Conservation (phyloP, 2,888 invertebrate species). For the Leucania comma region DNA sequence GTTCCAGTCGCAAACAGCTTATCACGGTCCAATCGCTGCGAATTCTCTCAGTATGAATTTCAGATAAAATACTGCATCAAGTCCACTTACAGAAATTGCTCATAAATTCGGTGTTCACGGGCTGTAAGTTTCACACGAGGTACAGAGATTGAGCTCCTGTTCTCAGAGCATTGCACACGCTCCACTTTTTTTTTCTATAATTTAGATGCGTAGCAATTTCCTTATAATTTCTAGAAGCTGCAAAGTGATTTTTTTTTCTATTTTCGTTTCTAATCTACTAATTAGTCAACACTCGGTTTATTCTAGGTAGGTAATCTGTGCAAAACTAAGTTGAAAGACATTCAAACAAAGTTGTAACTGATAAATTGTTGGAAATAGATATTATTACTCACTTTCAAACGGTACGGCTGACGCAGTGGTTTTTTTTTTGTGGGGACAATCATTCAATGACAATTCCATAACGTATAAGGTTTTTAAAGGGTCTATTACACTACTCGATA, state of each 20-base stretch:
- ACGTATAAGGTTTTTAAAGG: too few relatives aligned
- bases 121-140: slow-evolving; percentile 53
- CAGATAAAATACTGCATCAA: slow-evolving; percentile 37
- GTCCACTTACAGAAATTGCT: slow-evolving; percentile 52
- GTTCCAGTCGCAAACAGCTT: slow-evolving; percentile 16
- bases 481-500: too few relatives aligned
- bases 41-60: slow-evolving; percentile 32
- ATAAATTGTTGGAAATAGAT: not conserved
- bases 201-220: slow-evolving; percentile 37
- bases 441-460: too few relatives aligned
- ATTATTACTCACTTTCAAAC: not conserved
- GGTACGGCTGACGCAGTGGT: too few relatives aligned
- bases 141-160: slow-evolving; percentile 60
- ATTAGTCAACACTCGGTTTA: not conserved
- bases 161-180: slow-evolving; percentile 57
- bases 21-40: slow-evolving; percentile 5
- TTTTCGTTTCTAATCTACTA: not conserved
- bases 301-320: not conserved
- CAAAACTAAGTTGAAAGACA: not conserved
- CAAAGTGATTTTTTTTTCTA: not conserved
- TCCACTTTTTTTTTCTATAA: slow-evolving; percentile 50
- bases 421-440: too few relatives aligned
- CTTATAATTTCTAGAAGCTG: slow-evolving; percentile 19
- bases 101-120: slow-evolving; percentile 59
- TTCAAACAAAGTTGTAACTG: not conserved